Percentiles rank a stretch among this genome's conserved stretches.
Conservation (phyloP, 1,140 invertebrate species). For the Scaptomyza graminum region DNA sequence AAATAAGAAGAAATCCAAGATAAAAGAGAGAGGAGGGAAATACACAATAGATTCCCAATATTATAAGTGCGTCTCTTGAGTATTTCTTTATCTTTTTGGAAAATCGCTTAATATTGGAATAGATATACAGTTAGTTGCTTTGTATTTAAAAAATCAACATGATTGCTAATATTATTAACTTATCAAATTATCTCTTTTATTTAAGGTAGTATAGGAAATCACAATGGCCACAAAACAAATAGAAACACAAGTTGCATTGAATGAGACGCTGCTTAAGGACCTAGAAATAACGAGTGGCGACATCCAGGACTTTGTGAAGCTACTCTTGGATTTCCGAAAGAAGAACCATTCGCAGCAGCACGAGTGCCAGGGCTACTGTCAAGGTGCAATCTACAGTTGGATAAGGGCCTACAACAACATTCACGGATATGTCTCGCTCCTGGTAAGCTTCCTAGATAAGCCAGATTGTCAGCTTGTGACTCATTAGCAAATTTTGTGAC, state of each 20-base stretch:
- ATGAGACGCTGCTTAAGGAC: constrained; percentile 45
- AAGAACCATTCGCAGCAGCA: constrained; percentile 51
- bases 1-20: too few species aligned
- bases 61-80: too few species aligned
- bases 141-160: too few species aligned
- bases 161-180: too few species aligned
- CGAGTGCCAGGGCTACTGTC: constrained; percentile 72
- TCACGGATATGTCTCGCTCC: constrained; percentile 78
- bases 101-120: too few species aligned
- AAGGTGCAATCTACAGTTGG: constrained; percentile 72
- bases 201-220: constrained; percentile 58
- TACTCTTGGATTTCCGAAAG: constrained; percentile 43
- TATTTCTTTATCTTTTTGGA: too few species aligned
- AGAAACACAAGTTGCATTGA: constrained; percentile 21
- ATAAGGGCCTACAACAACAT: constrained; percentile 69
- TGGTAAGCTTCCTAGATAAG: constrained; percentile 62
- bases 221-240: constrained; percentile 32
- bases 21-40: too few species aligned
- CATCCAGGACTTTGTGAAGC: constrained; percentile 54
- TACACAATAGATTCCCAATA: too few species aligned
- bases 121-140: too few species aligned
- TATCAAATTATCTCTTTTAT: too few species aligned
- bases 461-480: too few species aligned
- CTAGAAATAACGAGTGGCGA: constrained; percentile 45
- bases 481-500: too few species aligned